These are phyloP conservation scores for Altica lythri DNA, from an alignment of 2,888 invertebrate species.

Conservation along the genomic window DNA sequence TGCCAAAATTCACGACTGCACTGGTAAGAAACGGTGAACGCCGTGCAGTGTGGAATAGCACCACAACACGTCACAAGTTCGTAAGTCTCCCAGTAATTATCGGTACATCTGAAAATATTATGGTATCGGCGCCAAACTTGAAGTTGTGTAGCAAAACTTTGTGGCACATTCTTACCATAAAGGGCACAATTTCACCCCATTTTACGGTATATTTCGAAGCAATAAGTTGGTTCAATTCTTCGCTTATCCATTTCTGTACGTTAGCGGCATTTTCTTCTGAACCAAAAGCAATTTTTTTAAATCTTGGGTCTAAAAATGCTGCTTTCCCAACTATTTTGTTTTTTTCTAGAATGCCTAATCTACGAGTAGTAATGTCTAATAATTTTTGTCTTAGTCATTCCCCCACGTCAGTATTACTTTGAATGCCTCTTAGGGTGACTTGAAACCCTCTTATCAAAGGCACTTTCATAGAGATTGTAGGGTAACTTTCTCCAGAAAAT, in stretches of 20 bases:
- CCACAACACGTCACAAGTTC: no score
- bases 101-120: no score
- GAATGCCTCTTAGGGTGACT: constrained; percentile 12
- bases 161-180: no score
- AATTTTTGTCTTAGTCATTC: constrained; percentile 13
- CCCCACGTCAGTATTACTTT: constrained; percentile 15
- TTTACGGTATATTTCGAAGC: neutral
- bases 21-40: no score
- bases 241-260: constrained; percentile 28
- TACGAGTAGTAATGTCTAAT: constrained; percentile 8
- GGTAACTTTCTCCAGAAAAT: constrained; percentile 26
- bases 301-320: constrained; percentile 37
- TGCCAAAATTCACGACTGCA: no score
- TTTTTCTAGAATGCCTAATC: constrained; percentile 18
- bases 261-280: constrained; percentile 28
- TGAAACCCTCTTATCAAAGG: constrained; percentile 26
- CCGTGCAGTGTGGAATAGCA: no score
- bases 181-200: no score
- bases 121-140: no score
- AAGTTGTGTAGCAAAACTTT: no score
- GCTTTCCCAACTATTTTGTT: constrained; percentile 30
- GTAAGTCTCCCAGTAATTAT: no score
- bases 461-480: constrained; percentile 26
- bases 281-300: constrained; percentile 36
- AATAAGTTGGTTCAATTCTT: no score